phyloP scores from a whole-genome alignment of 2,113 vertebrate species.

The Paramormyrops kingsleyae region DNA sequence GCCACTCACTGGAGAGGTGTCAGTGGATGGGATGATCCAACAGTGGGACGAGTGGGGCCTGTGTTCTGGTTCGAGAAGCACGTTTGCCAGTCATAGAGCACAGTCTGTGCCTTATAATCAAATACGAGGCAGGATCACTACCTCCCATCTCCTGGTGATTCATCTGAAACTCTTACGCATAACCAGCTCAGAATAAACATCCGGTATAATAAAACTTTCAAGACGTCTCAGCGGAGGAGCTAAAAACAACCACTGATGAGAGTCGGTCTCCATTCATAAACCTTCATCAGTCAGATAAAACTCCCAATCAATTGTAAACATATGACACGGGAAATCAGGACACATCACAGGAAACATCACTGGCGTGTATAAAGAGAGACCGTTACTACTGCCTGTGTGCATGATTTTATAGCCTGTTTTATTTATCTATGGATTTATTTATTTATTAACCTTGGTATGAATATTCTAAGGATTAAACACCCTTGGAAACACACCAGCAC shows the following conservation, averaged over 20 bases:
- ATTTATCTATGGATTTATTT: not conserved
- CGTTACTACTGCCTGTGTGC: not conserved
- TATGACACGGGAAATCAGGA: not conserved
- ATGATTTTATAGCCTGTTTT: not conserved
- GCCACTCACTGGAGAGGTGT: not conserved
- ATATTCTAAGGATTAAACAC: not conserved
- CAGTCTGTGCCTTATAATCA: not conserved
- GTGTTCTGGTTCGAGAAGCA: not conserved
- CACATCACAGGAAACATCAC: not conserved
- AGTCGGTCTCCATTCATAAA: not conserved
- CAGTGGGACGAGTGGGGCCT: not conserved
- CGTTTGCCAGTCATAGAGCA: not conserved
- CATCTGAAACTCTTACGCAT: not conserved
- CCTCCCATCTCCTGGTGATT: not conserved
- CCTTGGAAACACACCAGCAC: not conserved
- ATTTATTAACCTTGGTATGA: not conserved
- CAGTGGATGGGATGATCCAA: not conserved
- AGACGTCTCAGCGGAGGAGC: not conserved
- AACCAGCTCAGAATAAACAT: not conserved
- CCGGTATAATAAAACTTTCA: not conserved
- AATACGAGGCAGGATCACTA: not conserved
- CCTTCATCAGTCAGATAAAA: not conserved
- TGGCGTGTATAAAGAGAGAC: not conserved
- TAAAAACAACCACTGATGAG: not conserved
- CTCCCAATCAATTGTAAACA: not conserved